Base-by-base conservation (phyloP, 2,797 vertebrate species). In the Melanotaenia maccullochi region DNA sequence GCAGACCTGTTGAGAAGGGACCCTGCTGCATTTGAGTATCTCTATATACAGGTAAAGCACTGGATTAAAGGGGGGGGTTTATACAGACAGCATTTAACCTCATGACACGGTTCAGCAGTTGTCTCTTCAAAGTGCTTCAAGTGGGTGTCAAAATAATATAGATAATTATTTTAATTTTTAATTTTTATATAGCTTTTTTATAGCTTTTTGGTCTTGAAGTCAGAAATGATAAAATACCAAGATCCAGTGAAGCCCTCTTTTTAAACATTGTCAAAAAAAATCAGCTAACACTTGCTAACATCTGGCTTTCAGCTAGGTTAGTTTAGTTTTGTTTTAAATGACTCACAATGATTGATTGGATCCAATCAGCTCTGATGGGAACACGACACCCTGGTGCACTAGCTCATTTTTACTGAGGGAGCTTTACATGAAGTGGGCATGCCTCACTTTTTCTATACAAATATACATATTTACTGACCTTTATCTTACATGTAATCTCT, bases 1-100 rank as follows among this genome's bases (percentile, higher is more conserved):
- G 96, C 96, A 82, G 98, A 99, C 88, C 93, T 99, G 76, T 92
- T 99, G 76, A 96, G 93, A 86, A 94, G 95, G 65, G 97, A 99
- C 85, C 97, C 98, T 0, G 97, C 97, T 72, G 97, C 98, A 7
- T 99, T 99, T 5, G 98, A 99, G 93, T 99, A 99, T 90, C 95
- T 99, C 57, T 99, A 99, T 82, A 99, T 99, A 92, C 98, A 99
- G 97, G 97, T 99, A 83, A 82, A 66, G 75, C 14, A 74, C 40
- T 66, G 65, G 60, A 80, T 79, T 87, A 72, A 69, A 66, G 47
- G 3, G 24, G 24, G 35, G 60, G 35, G 71, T 82, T 87, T 77
- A 75, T 75, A 76, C 56, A 57, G 56, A 51, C 63, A 49, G 65
- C 57, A 65, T 73, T 74, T 65, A 76, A 1, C 78, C 63, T 68